These are phyloP conservation scores for Aphaenogaster rudis DNA, from an alignment of 1,140 invertebrate genomes.

Conservation along the genomic window DNA sequence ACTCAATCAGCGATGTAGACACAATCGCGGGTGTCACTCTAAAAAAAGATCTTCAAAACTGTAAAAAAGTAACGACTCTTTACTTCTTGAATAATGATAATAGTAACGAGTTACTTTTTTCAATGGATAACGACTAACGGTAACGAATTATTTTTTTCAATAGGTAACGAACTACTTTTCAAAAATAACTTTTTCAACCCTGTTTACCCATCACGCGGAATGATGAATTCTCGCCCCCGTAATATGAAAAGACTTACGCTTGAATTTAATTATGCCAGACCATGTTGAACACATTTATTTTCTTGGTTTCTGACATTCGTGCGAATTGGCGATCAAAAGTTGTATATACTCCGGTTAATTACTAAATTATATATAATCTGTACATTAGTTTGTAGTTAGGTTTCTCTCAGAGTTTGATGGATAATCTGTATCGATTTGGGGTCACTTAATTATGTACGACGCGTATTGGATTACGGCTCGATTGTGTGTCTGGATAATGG, in stretches of 20 bases:
- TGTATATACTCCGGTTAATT: neutral
- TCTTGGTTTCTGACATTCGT: neutral
- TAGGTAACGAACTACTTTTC: too few relatives aligned
- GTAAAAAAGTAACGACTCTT: too few relatives aligned
- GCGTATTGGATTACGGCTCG: neutral
- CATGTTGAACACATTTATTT: neutral
- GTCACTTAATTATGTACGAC: neutral
- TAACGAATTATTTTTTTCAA: too few relatives aligned
- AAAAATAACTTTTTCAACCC: too few relatives aligned
- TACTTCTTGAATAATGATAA: too few relatives aligned
- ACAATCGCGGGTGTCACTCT: too few relatives aligned
- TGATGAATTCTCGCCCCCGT: neutral
- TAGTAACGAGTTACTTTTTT: too few relatives aligned
- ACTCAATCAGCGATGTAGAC: too few relatives aligned
- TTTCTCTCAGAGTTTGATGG: neutral
- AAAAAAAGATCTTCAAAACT: too few relatives aligned
- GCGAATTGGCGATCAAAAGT: neutral
- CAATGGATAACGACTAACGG: too few relatives aligned
- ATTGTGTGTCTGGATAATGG: neutral
- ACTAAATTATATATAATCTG: neutral
- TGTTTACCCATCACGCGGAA: neutral
- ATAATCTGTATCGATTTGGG: slow-evolving; percentile 9
- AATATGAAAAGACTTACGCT: neutral
- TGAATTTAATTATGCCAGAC: neutral
- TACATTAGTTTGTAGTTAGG: neutral